Evolutionary conservation across 1,140 invertebrate species (phyloP), one percentile per base, ranked within the genome.

Genomic region (Heliconius himera): DNA sequence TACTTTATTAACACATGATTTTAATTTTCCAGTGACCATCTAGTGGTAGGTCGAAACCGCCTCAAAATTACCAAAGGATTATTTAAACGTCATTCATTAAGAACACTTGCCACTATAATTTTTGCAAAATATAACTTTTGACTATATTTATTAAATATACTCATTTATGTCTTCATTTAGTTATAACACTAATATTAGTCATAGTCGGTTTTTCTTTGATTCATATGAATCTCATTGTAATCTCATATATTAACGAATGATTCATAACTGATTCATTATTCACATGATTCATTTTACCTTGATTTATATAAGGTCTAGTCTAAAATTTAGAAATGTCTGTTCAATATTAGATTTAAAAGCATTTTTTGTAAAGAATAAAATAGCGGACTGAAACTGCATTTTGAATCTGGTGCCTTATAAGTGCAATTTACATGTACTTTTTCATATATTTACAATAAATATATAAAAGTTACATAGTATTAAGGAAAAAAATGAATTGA

Each of bases 31-130:
- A 91, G 89, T 91, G 85, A 91, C 77, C 73, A 54, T 41, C 76
- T 33, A 74, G 76, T 51, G 79, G 41, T 74, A 22, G 56, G 49
- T 56, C 26, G 20, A 26, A 38, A 29, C 82, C 78, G 82, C 76
- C 81, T 77, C 78, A 73, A 82, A 82, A 84, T 85, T 89, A 83
- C 88, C 88, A 89, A 89, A 89, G 88, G 80, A 83, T 86, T 83
- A 84, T 74, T 76, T 82, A 81, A 85, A 85, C 79, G 74, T 74
- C 80, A 70, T 80, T 73, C 70, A 70, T 78, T 73, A 78, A 75
- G 70, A 20, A 66, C 60, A 79, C 77, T 82, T 82, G 77, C 81
- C 79, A 81, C 26, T 81, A 49, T 70, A 66, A 66, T 13, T 66
- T 73, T 74, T 79, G 41, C 70, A 41, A 18, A 54, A 33, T 46